Evolutionary conservation across 2,113 vertebrate genomes (phyloP), one percentile per base, ranked within the genome.

Genomic region (Hoplias malabaricus): DNA sequence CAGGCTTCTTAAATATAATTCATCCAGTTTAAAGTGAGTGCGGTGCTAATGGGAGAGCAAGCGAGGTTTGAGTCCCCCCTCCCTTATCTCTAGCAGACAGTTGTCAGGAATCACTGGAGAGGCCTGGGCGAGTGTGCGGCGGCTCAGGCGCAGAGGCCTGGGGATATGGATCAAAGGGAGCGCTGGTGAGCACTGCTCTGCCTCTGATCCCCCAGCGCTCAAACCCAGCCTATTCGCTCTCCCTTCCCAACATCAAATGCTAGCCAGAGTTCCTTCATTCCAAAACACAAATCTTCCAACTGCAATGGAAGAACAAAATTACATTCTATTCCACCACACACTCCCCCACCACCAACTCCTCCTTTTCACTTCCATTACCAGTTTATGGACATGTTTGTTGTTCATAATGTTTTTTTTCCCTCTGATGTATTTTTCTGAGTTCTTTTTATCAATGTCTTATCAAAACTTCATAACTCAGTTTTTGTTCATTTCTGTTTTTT

Each of bases 81-180:
- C 91, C 92, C 95, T 99, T 98, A 98, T 99, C 96, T 96, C 94
- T 88, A 89, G 93, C 94, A 94, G 95, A 97, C 97, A 98, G 96
- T 99, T 96, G 96, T 97, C 94, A 95, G 95, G 96, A 96, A 97
- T 97, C 95, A 95, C 92, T 95, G 94, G 95, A 88, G 94, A 95
- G 95, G 95, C 94, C 94, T 95, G 93, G 94, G 94, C 94, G 94
- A 95, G 94, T 90, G 90, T 89, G 87, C 92, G 91, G 59, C 70
- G 90, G 91, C 91, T 89, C 94, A 93, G 94, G 93, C 95, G 94
- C 95, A 94, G 92, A 92, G 93, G 96, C 97, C 97, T 94, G 94
- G 91, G 97, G 97, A 96, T 95, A 96, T 93, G 95, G 96, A 99
- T 99, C 97, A 99, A 98, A 99, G 97, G 93, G 91, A 92, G 92